Evolutionary conservation across 2,797 vertebrate species (phyloP).

Genomic region (Arrhamphus sclerolepis): DNA sequence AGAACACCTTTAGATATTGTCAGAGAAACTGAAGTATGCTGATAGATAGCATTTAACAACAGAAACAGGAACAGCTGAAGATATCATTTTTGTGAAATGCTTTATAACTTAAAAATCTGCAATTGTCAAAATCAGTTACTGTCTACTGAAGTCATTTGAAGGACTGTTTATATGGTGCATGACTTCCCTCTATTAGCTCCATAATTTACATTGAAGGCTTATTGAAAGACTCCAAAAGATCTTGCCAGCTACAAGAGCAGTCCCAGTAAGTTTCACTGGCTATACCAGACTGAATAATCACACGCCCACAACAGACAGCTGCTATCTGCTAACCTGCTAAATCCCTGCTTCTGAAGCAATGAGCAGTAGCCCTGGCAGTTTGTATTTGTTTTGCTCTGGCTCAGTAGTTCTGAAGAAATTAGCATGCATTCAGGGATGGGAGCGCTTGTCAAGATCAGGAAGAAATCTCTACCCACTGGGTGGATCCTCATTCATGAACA

Average conservation of each 20-base stretch:
- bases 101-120: constrained; percentile 15
- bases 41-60: constrained; percentile 39
- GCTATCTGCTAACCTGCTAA: constrained; percentile 49
- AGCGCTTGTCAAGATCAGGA: constrained; percentile 74
- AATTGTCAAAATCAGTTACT: constrained; percentile 19
- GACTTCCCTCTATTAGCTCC: constrained; percentile 29
- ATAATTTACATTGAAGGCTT: constrained; percentile 31
- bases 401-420: constrained; percentile 68
- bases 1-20: constrained; percentile 2
- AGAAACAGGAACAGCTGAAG: constrained; percentile 21
- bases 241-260: constrained; percentile 20
- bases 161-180: constrained; percentile 31
- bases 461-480: constrained; percentile 63
- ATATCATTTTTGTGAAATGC: constrained; percentile 19
- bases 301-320: constrained; percentile 41
- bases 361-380: constrained; percentile 58
- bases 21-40: constrained; percentile 32
- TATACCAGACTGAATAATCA: constrained; percentile 59
- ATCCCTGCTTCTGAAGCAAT: constrained; percentile 39
- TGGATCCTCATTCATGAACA: constrained; percentile 74
- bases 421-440: constrained; percentile 71
- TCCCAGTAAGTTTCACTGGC: constrained; percentile 42
- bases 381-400: constrained; percentile 71
- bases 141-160: constrained; percentile 7
- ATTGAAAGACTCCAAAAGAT: constrained; percentile 37